phyloP scores from a whole-genome alignment of 2,888 invertebrate species.

The Taenaris catops region DNA sequence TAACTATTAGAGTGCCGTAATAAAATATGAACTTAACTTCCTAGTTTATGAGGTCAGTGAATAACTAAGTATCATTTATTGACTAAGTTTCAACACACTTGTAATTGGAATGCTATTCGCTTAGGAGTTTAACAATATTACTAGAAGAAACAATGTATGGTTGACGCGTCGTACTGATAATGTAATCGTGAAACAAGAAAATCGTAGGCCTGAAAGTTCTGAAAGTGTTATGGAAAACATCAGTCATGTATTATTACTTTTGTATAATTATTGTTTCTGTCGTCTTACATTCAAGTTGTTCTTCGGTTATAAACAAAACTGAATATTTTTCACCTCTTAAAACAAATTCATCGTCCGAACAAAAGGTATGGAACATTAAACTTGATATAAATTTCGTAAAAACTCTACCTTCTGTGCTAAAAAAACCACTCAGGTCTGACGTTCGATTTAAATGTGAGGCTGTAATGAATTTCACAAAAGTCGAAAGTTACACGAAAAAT shows the following conservation, averaged over 20 bases:
- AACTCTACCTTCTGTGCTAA: constrained; percentile 48
- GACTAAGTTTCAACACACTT: too few relatives aligned
- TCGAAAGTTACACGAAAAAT: constrained; percentile 58
- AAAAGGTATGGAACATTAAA: constrained; percentile 67
- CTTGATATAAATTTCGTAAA: constrained; percentile 66
- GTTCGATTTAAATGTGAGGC: constrained; percentile 66
- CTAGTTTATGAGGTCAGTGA: too few relatives aligned
- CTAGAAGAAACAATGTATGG: too few relatives aligned
- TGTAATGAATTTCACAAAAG: constrained; percentile 62
- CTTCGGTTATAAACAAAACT: constrained; percentile 40
- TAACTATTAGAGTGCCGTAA: too few relatives aligned
- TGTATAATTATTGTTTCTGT: constrained; percentile 60
- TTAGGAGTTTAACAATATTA: too few relatives aligned
- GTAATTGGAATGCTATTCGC: too few relatives aligned
- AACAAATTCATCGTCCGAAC: constrained; percentile 51
- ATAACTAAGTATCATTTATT: too few relatives aligned
- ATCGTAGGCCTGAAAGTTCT: constrained; percentile 5
- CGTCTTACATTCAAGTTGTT: constrained; percentile 48
- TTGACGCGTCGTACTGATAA: neutral
- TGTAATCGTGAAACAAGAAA: constrained; percentile 5
- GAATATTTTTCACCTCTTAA: constrained; percentile 45
- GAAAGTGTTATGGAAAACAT: constrained; percentile 59
- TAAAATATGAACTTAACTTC: too few relatives aligned
- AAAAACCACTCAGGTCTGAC: constrained; percentile 44
- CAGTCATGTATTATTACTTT: constrained; percentile 66